Percentiles rank a stretch among this genome's conserved stretches.
Conservation (phyloP, 2,797 vertebrate species). For the Xiphorhynchus erythropygius region DNA sequence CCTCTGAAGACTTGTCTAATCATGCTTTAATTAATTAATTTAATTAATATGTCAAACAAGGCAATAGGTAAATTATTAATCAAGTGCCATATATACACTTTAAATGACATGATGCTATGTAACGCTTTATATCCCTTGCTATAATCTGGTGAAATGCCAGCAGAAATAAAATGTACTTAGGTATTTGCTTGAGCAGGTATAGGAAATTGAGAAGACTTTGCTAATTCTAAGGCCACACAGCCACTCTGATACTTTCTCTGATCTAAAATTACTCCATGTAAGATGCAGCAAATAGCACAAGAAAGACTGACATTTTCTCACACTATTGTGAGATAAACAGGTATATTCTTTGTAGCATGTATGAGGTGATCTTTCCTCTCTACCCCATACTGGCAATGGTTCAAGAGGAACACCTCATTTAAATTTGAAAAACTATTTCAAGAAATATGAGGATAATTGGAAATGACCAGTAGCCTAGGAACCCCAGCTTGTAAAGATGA, state of each 20-base stretch:
- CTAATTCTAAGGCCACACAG: not conserved
- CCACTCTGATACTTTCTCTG: not conserved
- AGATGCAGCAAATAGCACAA: not conserved
- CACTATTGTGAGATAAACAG: rapidly evolving
- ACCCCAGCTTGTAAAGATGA: not conserved
- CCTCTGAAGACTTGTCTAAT: conserved; percentile 33
- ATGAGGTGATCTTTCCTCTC: not conserved
- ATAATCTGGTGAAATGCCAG: not conserved
- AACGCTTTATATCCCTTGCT: not conserved
- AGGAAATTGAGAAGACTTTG: not conserved
- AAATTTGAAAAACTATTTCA: not conserved
- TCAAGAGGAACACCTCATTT: not conserved
- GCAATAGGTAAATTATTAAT: not conserved
- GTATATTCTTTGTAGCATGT: not conserved
- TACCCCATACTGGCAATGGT: not conserved
- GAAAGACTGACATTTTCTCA: not conserved
- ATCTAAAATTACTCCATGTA: not conserved
- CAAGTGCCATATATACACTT: not conserved
- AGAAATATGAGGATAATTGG: not conserved
- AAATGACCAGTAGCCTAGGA: not conserved
- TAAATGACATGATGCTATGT: not conserved
- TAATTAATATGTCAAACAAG: not conserved
- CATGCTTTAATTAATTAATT: not conserved
- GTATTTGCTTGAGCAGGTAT: not conserved
- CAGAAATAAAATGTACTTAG: not conserved